Conservation (phyloP, 1,140 invertebrate species). For the Bathynomus jamesi region DNA sequence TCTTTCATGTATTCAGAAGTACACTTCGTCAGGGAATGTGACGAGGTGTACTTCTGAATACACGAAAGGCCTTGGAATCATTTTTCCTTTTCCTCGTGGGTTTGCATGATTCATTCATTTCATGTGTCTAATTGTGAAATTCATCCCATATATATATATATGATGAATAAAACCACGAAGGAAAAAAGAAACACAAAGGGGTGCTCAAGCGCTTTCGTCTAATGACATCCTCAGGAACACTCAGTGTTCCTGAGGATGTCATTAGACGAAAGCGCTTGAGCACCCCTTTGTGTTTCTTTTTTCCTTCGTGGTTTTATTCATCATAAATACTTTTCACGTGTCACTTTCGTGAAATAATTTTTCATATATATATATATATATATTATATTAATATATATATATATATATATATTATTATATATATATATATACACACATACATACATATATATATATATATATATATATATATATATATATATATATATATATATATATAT, state of each 20-base stretch:
- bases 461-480: not conserved
- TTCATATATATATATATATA: not conserved
- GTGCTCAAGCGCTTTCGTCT: no score
- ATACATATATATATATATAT: not conserved
- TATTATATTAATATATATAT: not conserved
- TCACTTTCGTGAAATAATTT: not conserved
- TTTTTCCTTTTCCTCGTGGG: no score
- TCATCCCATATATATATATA: no score
- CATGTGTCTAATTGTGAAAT: no score
- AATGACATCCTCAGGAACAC: no score
- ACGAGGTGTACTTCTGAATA: no score
- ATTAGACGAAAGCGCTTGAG: not conserved
- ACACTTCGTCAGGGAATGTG: no score
- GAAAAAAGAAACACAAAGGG: no score
- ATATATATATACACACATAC: not conserved
- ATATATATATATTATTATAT: not conserved
- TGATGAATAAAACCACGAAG: no score
- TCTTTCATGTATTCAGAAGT: no score
- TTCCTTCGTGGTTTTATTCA: not conserved
- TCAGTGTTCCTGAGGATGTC: not conserved
- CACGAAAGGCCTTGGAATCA: no score
- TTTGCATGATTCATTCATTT: no score
- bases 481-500: not conserved
- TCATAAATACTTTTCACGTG: not conserved
- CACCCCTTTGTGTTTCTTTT: not conserved